Evolutionary conservation across 2,113 vertebrate genomes (phyloP).

Genomic region (Sceloporus tristichus): DNA sequence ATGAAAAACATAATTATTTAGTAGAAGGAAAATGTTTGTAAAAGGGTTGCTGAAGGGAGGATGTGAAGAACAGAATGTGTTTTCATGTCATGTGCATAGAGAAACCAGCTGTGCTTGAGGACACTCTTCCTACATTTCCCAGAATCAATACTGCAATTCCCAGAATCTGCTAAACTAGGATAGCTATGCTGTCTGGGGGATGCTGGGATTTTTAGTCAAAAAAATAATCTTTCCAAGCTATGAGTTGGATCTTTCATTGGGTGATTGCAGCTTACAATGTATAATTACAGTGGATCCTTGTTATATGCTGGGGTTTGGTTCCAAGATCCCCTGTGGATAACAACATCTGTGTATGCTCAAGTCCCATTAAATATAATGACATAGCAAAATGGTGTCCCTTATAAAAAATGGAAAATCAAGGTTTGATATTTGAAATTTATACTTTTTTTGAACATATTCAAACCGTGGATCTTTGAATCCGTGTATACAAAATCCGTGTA

Average conservation of each 20-base stretch:
- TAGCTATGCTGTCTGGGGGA: background rate
- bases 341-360: no score
- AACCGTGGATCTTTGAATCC: no score
- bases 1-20: conserved; percentile 4
- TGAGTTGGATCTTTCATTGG: background rate
- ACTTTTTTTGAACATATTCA: no score
- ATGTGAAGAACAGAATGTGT: background rate
- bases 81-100: background rate
- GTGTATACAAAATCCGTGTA: no score
- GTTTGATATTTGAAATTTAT: no score
- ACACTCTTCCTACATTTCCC: background rate
- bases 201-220: background rate
- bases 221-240: no score
- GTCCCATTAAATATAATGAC: no score
- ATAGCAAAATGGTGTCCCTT: no score
- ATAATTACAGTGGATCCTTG: background rate
- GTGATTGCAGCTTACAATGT: background rate
- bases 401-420: no score
- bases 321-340: no score
- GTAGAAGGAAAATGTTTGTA: background rate
- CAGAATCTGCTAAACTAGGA: background rate
- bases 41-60: background rate
- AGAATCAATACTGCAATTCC: background rate
- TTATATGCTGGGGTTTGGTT: no score
- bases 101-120: conserved; percentile 21